Conservation (phyloP, 2,797 vertebrate species). For the Urophycis tenuis region DNA sequence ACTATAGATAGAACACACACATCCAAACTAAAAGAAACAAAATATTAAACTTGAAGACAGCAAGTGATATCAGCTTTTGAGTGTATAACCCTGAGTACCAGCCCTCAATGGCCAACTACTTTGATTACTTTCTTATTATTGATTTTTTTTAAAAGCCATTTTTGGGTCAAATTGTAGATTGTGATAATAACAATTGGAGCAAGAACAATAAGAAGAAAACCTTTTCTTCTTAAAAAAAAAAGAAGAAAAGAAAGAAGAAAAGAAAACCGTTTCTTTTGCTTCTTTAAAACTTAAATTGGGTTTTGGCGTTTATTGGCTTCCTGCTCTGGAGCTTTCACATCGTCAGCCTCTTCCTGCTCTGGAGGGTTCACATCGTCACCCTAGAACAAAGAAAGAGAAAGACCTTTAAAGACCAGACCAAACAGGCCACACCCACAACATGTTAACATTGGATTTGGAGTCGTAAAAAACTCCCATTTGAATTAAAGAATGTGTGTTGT, state of each 20-base stretch:
- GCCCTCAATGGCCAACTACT: no score
- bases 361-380: no score
- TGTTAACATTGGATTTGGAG: neutral
- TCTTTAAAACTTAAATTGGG: no score
- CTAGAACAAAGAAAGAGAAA: conserved; percentile 47
- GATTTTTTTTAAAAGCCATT: neutral
- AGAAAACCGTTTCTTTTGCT: neutral
- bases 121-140: no score
- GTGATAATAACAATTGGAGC: neutral
- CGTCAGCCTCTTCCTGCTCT: no score
- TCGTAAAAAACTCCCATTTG: no score
- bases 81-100: neutral
- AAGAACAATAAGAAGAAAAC: no score
- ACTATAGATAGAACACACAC: neutral
- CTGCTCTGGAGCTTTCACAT: conserved; percentile 77
- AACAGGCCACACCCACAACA: neutral
- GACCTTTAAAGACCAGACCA: neutral
- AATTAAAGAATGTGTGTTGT: no score
- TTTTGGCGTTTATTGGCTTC: neutral
- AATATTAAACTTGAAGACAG: neutral
- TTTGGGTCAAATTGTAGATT: neutral
- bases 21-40: neutral
- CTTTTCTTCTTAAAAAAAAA: no score
- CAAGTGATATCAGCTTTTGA: no score
- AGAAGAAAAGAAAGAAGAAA: no score